Percentiles rank a stretch among this genome's conserved stretches.
phyloP scores from a whole-genome alignment of 1,140 invertebrate species.

The Pinna nobilis region DNA sequence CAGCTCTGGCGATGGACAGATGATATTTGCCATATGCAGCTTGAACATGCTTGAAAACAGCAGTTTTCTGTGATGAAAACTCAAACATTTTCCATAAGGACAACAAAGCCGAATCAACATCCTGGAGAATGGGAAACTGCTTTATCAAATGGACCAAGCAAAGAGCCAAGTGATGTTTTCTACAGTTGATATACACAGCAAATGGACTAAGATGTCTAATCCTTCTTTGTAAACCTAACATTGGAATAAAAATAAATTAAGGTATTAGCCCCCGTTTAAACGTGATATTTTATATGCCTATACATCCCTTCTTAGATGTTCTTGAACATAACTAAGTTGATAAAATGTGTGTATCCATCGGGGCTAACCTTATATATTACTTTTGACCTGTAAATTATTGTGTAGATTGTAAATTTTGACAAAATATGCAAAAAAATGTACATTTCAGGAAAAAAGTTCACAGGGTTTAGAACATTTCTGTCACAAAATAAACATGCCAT shows the following conservation, averaged over 20 bases:
- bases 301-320: no score
- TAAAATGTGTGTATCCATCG: not conserved
- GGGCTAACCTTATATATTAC: not conserved
- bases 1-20: conserved; percentile 19
- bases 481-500: no score
- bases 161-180: conserved; percentile 39
- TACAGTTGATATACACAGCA: conserved; percentile 35
- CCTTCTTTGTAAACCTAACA: conserved; percentile 36
- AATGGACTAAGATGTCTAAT: conserved; percentile 23
- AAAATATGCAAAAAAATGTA: no score
- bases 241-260: not conserved
- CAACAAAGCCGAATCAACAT: conserved; percentile 26
- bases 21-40: conserved; percentile 28
- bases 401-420: no score
- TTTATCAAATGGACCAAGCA: conserved; percentile 41
- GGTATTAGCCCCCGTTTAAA: no score
- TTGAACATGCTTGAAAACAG: conserved; percentile 26
- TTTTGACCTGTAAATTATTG: no score
- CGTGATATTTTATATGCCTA: not conserved
- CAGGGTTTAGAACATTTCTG: no score
- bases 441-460: no score
- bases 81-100: conserved; percentile 43
- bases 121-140: conserved; percentile 3
- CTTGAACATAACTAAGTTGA: not conserved
- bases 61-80: conserved; percentile 30